Percentiles rank a stretch among this genome's conserved stretches.
phyloP scores from a whole-genome alignment of 2,797 vertebrate genomes.

The Parauchenoglanis ngamensis region DNA sequence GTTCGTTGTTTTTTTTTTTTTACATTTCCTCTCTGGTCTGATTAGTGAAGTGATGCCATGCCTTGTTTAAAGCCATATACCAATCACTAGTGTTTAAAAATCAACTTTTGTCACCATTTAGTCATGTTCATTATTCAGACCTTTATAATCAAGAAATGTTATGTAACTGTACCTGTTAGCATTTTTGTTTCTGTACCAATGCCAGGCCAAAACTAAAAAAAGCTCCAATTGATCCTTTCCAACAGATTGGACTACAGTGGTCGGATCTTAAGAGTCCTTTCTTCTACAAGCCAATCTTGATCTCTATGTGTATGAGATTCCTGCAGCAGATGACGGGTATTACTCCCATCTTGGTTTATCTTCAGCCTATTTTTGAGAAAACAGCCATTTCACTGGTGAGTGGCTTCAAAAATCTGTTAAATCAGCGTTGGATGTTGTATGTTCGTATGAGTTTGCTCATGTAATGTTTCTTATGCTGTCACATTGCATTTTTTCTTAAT shows the following conservation, averaged over 20 bases:
- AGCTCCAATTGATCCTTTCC: conserved; percentile 19
- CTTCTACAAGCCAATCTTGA: conserved; percentile 83
- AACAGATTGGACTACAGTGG: conserved; percentile 70
- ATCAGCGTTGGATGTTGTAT: not conserved
- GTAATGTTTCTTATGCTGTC: not conserved
- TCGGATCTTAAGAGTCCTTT: conserved; percentile 76
- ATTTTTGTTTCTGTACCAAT: not conserved
- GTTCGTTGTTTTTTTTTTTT: not conserved
- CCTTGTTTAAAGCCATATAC: not conserved
- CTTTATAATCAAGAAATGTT: not conserved
- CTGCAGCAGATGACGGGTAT: conserved; percentile 94
- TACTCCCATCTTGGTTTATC: conserved; percentile 81
- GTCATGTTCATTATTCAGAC: not conserved
- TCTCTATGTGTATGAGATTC: conserved; percentile 86
- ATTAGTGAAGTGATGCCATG: not conserved
- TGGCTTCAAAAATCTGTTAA: not conserved
- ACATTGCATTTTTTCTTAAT: not conserved
- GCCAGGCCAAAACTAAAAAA: not conserved
- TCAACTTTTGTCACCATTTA: not conserved
- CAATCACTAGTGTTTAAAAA: not conserved
- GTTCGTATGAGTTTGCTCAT: not conserved
- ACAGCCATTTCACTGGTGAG: conserved; percentile 62
- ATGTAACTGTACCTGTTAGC: not conserved
- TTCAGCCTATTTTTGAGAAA: conserved; percentile 72
- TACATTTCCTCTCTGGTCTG: not conserved